Percentiles rank a stretch among this genome's conserved stretches.
Conservation (phyloP, 2,113 vertebrate species). For the Gorsachius goisagi region DNA sequence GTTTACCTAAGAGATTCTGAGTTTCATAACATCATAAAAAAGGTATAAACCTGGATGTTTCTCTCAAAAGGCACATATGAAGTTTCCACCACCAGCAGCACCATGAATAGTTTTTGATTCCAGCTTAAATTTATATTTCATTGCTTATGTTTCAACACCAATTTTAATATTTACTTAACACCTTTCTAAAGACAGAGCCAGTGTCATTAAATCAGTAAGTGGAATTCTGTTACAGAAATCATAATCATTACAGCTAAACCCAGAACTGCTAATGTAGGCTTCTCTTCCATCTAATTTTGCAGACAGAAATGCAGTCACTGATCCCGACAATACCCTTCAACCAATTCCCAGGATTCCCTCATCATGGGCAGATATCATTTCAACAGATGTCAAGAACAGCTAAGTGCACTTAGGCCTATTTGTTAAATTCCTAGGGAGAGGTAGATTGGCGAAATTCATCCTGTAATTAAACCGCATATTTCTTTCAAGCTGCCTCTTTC, state of each 20-base stretch:
- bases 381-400: slow-evolving; percentile 78
- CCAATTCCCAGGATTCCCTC: slow-evolving; percentile 68
- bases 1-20: slow-evolving; percentile 38
- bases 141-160: background rate
- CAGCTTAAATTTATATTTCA: background rate
- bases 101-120: background rate
- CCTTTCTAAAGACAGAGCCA: background rate
- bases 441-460: slow-evolving; percentile 72
- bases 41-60: background rate
- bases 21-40: slow-evolving; percentile 31
- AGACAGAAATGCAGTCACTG: slow-evolving; percentile 18
- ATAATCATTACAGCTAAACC: background rate
- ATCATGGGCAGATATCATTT: slow-evolving; percentile 72
- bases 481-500: slow-evolving; percentile 68
- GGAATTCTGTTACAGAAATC: slow-evolving; percentile 1
- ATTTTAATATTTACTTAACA: background rate
- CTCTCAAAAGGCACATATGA: background rate
- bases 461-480: slow-evolving; percentile 82
- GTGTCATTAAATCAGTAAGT: background rate
- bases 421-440: slow-evolving; percentile 78
- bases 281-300: slow-evolving; percentile 46
- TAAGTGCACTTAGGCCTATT: slow-evolving; percentile 81
- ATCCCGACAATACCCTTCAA: slow-evolving; percentile 54
- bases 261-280: slow-evolving; percentile 40
- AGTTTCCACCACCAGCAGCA: background rate